Base-by-base conservation (phyloP, 2,113 vertebrate genomes). In the Macrotus californicus region DNA sequence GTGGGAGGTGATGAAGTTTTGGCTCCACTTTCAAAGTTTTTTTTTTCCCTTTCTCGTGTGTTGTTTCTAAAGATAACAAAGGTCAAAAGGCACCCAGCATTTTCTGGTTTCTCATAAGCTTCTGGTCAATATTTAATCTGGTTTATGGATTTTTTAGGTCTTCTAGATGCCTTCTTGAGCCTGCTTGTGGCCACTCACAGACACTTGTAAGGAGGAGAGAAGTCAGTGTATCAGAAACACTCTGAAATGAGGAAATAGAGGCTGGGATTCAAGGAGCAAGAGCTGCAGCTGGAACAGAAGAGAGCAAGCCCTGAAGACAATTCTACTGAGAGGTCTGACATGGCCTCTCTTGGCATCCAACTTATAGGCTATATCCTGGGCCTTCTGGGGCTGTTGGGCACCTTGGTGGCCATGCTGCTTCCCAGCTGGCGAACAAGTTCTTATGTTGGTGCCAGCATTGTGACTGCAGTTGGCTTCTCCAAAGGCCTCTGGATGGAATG, bases 401-500 rank as follows among this genome's bases (percentile, higher is more conserved):
- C 99, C 0, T 87, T 99, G 97, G 98, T 99, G 0, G 96, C 99
- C 98, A 99, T 99, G 0, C 97, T 99, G 56, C 98, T 99, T 34
- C 99, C 99, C 1, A 98, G 97, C 97, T 99, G 99, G 99, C 98
- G 98, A 98, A 98, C 95, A 31, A 99, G 99, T 5, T 99, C 99
- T 43, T 99, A 99, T 95, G 97, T 99, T 0, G 99, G 99, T 72
- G 98, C 99, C 96, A 99, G 99, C 97, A 99, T 99, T 1, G 98
- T 99, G 85, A 99, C 99, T 0, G 99, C 99, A 0, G 98, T 99
- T 46, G 98, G 97, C 93, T 99, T 98, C 98, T 98, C 99, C 98
- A 98, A 99, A 95, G 99, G 99, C 43, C 98, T 99, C 75, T 99
- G 99, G 99, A 99, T 99, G 99, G 99, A 99, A 91, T 99, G 99